Evolutionary conservation across 2,888 invertebrate genomes (phyloP).

Genomic region (Tanytarsus gracilentus): DNA sequence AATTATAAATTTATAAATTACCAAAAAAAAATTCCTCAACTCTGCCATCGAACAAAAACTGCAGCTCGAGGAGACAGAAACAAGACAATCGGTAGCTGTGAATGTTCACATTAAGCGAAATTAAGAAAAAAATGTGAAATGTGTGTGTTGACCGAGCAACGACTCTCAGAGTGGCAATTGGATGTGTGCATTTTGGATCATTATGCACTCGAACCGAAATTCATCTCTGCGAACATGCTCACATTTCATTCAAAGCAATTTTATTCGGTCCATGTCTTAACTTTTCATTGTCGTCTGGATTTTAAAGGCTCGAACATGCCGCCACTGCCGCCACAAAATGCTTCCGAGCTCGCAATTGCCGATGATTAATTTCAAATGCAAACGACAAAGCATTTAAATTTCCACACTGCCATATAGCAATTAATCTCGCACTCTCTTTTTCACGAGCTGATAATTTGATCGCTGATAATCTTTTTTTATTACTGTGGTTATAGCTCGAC

Average conservation of each 20-base stretch:
- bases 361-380: no score
- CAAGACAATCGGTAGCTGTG: slow-evolving; percentile 19
- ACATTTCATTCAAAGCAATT: neutral
- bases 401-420: neutral
- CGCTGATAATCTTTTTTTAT: slow-evolving; percentile 4
- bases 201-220: no score
- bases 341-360: neutral
- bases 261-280: slow-evolving; percentile 3
- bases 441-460: neutral
- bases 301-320: neutral
- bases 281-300: slow-evolving; percentile 23
- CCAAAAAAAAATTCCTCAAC: slow-evolving; percentile 7
- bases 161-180: neutral
- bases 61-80: neutral
- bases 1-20: no score
- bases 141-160: neutral
- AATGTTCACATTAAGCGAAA: slow-evolving; percentile 25
- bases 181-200: slow-evolving; percentile 1
- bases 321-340: neutral
- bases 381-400: neutral
- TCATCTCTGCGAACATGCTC: neutral
- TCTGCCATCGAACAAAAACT: neutral
- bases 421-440: slow-evolving; percentile 2
- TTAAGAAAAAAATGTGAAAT: slow-evolving; percentile 4
- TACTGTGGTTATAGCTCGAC: neutral